Evolutionary conservation across 2,888 invertebrate species (phyloP).

Genomic region (Diadegma fenestrale): DNA sequence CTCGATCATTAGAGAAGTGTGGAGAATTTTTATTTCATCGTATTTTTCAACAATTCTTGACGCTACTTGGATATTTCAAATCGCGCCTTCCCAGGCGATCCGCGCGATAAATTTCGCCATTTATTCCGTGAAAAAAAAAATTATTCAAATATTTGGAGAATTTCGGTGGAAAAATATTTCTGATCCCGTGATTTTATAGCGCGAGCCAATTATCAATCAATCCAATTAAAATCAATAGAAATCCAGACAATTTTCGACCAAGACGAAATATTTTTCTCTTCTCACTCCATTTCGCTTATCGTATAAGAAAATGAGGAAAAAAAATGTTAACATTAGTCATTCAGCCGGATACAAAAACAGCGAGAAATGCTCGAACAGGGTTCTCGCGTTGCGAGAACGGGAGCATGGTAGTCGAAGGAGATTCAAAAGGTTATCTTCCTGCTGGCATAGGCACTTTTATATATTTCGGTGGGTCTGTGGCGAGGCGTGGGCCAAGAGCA

Average conservation of each 20-base stretch:
- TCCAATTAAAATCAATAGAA: background rate
- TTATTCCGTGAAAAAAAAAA: background rate
- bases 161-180: too few species aligned
- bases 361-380: background rate
- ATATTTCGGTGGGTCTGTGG: background rate
- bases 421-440: conserved; percentile 58
- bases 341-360: background rate
- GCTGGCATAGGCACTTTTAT: background rate
- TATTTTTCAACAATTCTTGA: background rate
- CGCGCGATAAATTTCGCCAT: background rate
- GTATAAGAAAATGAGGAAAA: background rate
- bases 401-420: conserved; percentile 33
- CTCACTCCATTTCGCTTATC: conserved; percentile 3
- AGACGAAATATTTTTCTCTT: conserved; percentile 1
- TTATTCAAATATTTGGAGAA: too few species aligned
- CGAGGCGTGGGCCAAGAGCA: conserved; percentile 76
- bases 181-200: too few species aligned
- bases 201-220: background rate
- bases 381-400: conserved; percentile 1
- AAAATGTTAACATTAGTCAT: background rate
- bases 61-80: background rate
- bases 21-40: background rate
- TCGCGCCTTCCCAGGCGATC: background rate
- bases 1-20: background rate
- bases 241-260: background rate